These are phyloP conservation scores for Drosophila busckii DNA, from an alignment of 1,140 invertebrate genomes.

Conservation along the genomic window DNA sequence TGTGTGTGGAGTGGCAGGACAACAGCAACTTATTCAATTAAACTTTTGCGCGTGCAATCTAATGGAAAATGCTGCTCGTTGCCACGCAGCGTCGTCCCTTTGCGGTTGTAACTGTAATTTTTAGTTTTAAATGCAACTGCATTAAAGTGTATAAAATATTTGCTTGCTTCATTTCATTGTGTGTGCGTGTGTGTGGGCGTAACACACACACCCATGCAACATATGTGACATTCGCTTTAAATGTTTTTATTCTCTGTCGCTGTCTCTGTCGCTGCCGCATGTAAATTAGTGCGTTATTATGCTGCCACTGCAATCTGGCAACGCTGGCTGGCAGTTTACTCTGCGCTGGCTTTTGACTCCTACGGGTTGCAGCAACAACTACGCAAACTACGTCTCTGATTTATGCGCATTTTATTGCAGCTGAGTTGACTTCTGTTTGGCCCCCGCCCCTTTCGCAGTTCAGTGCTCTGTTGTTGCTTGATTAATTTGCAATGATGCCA, in stretches of 20 bases:
- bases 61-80: slow-evolving; percentile 55
- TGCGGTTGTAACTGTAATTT: slow-evolving; percentile 46
- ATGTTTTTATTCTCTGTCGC: slow-evolving; percentile 43
- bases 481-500: slow-evolving; percentile 41
- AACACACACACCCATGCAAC: slow-evolving; percentile 20
- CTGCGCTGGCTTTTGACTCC: slow-evolving; percentile 53
- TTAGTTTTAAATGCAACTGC: slow-evolving; percentile 65
- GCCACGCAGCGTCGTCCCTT: background rate
- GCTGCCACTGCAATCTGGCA: slow-evolving; percentile 47
- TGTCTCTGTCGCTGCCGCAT: too few relatives aligned
- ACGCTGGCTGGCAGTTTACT: slow-evolving; percentile 28
- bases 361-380: slow-evolving; percentile 15
- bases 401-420: slow-evolving; percentile 51
- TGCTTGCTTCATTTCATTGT: slow-evolving; percentile 58
- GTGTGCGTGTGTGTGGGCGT: slow-evolving; percentile 24
- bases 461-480: slow-evolving; percentile 45
- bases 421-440: slow-evolving; percentile 6
- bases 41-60: slow-evolving; percentile 55
- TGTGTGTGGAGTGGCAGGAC: too few relatives aligned
- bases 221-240: slow-evolving; percentile 63
- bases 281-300: slow-evolving; percentile 75
- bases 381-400: slow-evolving; percentile 55
- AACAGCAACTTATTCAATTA: slow-evolving; percentile 68
- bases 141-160: slow-evolving; percentile 65
- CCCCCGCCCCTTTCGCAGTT: background rate